Base-by-base conservation (phyloP, 1,140 invertebrate species). In the Xylocopa sonorina region DNA sequence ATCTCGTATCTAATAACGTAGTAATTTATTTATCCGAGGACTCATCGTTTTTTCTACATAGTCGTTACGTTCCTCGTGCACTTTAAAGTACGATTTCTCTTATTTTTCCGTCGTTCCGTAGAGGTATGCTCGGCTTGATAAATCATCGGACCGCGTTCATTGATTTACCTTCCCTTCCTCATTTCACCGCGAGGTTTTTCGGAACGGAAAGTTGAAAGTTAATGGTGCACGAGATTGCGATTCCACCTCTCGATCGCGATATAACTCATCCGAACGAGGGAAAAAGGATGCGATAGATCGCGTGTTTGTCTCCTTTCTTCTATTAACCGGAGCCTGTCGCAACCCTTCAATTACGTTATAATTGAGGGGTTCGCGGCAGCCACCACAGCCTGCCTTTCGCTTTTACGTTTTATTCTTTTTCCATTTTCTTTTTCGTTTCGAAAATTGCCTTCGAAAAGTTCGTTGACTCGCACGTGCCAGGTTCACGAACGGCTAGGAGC, bases 271-370 rank as follows among this genome's bases (percentile, higher is more conserved):
- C 48, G 10, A 46, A 57, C 57, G 57, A 46, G 68, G n/a, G 48
- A 50, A 60, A 75, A 82, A 76, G 67, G 66, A n/a, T 57, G 43
- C 53, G 64, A 81, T 62, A 78, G 48, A 69, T 84, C 60, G 51
- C 67, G 58, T 68, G 83, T 82, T 80, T 76, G 83, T 80, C 66
- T 80, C 48, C 38, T 62, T 82, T 82, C 77, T 64, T 79, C 51
- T 80, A 82, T 84, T 71, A 79, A 74, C 57, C 74, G 34, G 51
- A 24, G 41, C 41, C 46, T 46, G 14, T 72, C 50, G 71, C 75
- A 82, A 74, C 76, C 80, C 48, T 80, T 38, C 76, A 84, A 84
- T 84, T 84, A 82, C 82, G 24, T 82, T 67, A 60, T 84, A 82
- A 84, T 82, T 71, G 80, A 63, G 66, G 66, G 80, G n/a, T 29